A percentile compares a stretch with the other conserved stretches of the same genome.
Conservation (phyloP, 1,140 invertebrate genomes). For the Drosophila carrolli region DNA sequence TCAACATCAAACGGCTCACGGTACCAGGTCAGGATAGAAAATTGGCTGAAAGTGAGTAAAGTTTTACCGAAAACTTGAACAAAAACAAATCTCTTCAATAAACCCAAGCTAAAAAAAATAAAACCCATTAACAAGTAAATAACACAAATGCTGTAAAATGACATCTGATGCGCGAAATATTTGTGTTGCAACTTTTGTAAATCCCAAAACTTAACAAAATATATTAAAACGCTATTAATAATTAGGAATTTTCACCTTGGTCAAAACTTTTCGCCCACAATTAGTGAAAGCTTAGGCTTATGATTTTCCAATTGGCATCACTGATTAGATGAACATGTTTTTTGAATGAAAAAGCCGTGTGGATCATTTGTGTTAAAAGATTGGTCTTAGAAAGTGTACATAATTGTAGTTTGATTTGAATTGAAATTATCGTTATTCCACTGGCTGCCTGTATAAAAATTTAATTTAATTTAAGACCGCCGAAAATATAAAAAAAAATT, state of each 20-base stretch:
- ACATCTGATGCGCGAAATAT: slow-evolving; percentile 78
- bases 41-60: slow-evolving; percentile 84
- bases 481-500: not conserved
- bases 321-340: slow-evolving; percentile 45
- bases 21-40: slow-evolving; percentile 84
- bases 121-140: slow-evolving; percentile 41
- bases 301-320: slow-evolving; percentile 70
- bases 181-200: slow-evolving; percentile 80
- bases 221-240: slow-evolving; percentile 48
- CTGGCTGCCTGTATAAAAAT: slow-evolving; percentile 38
- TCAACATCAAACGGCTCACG: slow-evolving; percentile 80
- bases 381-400: slow-evolving; percentile 44
- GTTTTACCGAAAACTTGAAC: slow-evolving; percentile 77
- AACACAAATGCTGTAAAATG: slow-evolving; percentile 77
- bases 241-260: slow-evolving; percentile 70
- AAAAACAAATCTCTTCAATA: slow-evolving; percentile 55
- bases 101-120: slow-evolving; percentile 39
- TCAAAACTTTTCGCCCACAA: slow-evolving; percentile 64
- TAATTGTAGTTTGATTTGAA: slow-evolving; percentile 34
- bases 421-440: slow-evolving; percentile 58
- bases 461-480: not conserved
- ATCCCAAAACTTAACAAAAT: slow-evolving; percentile 27
- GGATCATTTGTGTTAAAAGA: slow-evolving; percentile 53
- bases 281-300: slow-evolving; percentile 63
- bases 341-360: slow-evolving; percentile 54